Conservation (phyloP, 2,888 invertebrate genomes). For the Artemia sinica region DNA sequence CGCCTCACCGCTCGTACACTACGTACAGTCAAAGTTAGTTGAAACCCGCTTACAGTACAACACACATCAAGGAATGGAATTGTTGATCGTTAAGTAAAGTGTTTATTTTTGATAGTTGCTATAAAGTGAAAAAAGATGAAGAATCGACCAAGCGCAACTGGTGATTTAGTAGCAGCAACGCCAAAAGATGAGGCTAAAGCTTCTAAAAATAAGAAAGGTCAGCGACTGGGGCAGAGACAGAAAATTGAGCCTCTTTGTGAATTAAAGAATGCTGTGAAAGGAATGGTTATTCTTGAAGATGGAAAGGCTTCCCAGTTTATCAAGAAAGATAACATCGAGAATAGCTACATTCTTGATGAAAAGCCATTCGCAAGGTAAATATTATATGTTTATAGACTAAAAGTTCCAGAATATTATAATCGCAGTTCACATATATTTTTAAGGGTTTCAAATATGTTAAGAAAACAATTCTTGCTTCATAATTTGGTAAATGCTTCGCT, state of each 20-base stretch:
- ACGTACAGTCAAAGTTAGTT: too few species aligned
- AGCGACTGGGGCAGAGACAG: not conserved
- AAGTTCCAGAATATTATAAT: too few species aligned
- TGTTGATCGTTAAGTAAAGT: too few species aligned
- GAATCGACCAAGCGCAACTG: constrained; percentile 13
- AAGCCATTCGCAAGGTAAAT: constrained; percentile 3
- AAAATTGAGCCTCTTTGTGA: not conserved
- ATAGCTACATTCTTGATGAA: not conserved
- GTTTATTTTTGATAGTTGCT: too few species aligned
- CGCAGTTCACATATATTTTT: too few species aligned
- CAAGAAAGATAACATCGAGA: constrained; percentile 1
- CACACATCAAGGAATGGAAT: too few species aligned
- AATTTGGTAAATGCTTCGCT: too few species aligned
- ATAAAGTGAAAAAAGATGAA: constrained; percentile 1
- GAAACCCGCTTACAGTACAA: too few species aligned
- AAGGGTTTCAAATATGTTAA: too few species aligned
- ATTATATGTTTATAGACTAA: too few species aligned
- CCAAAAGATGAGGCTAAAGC: not conserved
- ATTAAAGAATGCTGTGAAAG: not conserved
- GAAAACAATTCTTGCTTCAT: too few species aligned
- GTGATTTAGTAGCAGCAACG: constrained; percentile 3
- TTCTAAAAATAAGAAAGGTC: not conserved
- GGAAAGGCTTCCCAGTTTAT: constrained; percentile 11
- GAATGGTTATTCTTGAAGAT: not conserved
- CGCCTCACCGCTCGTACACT: too few species aligned